A percentile compares a stretch with the other conserved stretches of the same genome.
These are phyloP conservation scores for Mus musculus DNA, from an alignment of 2,113 vertebrate species.

Conservation along the genomic window GRCm39 chr17:78667001-78667500, in stretches of 20 bases:
- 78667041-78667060: constrained; percentile 9
- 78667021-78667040: constrained; percentile 43
- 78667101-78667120: neutral
- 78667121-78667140: neutral
- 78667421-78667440: neutral
- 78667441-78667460: neutral
- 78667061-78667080: constrained; percentile 6
- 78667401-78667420: neutral
- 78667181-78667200: neutral
- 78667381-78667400: neutral
- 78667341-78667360: neutral
- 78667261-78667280: rapidly evolving
- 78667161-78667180: rapidly evolving
- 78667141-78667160: neutral
- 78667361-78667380: neutral
- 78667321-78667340: no score
- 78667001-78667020: neutral
- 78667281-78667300: neutral
- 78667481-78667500: neutral
- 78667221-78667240: neutral
- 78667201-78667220: neutral
- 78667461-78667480: neutral
- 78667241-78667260: neutral
- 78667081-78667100: constrained; percentile 17
- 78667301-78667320: no score